These are phyloP conservation scores for Actinostola sp. DNA, from an alignment of 92 coral and sea anemone genomes.

Conservation along the genomic window DNA sequence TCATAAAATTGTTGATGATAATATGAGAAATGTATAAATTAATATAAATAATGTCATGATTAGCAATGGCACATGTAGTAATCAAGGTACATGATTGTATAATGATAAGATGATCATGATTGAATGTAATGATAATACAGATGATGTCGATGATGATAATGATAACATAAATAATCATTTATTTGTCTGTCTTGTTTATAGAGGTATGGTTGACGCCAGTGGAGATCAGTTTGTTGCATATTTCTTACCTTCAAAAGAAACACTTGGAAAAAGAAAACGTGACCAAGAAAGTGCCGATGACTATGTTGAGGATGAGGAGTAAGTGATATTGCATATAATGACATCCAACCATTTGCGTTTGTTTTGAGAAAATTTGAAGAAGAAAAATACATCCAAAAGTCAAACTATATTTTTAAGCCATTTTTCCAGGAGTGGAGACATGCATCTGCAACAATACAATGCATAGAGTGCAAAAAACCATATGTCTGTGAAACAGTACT, in stretches of 20 bases:
- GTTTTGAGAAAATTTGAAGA: neutral
- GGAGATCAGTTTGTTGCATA: conserved; percentile 99
- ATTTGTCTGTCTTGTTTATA: conserved; percentile 6
- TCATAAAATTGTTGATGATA: too few species aligned
- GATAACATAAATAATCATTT: neutral
- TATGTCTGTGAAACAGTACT: too few species aligned
- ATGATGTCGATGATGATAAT: neutral
- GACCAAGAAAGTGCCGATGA: conserved; percentile 81
- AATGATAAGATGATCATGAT: too few species aligned
- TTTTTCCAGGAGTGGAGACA: too few species aligned
- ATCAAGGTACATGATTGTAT: too few species aligned
- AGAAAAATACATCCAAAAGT: too few species aligned
- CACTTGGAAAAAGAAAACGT: conserved; percentile 86
- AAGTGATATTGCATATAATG: conserved; percentile 26
- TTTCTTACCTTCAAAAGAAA: conserved; percentile 80
- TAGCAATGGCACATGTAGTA: too few species aligned
- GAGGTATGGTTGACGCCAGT: conserved; percentile 98
- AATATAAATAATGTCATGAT: too few species aligned
- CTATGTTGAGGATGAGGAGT: conserved; percentile 96
- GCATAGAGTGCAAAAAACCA: too few species aligned
- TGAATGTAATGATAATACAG: neutral
- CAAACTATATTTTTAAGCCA: too few species aligned
- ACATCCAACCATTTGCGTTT: neutral
- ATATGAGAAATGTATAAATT: too few species aligned
- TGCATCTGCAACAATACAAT: too few species aligned